A percentile compares a stretch with the other conserved stretches of the same genome.
Evolutionary conservation across 2,797 vertebrate genomes (phyloP).

Genomic region (Cyprinodon diabolis): DNA sequence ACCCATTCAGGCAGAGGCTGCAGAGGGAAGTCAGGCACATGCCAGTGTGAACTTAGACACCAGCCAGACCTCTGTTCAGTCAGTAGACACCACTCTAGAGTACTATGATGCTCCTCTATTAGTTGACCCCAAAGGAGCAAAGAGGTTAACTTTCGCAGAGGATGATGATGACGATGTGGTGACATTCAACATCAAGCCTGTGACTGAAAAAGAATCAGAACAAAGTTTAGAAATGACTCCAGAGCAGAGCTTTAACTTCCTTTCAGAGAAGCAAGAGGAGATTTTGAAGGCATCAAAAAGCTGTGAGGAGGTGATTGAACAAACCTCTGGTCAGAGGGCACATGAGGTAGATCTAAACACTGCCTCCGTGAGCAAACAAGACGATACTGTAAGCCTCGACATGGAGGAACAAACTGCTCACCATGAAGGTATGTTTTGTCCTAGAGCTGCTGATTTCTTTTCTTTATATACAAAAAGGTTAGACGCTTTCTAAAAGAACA

Average conservation of each 20-base stretch:
- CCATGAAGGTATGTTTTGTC: conserved; percentile 34
- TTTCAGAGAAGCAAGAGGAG: conserved; percentile 29
- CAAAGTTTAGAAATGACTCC: conserved; percentile 15
- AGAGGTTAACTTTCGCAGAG: conserved; percentile 19
- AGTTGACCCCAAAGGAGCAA: conserved; percentile 69
- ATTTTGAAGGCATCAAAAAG: conserved; percentile 9
- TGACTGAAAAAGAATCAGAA: conserved; percentile 40
- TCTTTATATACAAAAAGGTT: background rate
- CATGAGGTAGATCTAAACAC: conserved; percentile 16
- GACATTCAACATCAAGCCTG: conserved; percentile 57
- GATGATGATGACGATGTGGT: conserved; percentile 63
- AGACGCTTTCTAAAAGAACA: background rate
- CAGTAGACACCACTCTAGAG: conserved; percentile 86
- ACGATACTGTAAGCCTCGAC: conserved; percentile 12
- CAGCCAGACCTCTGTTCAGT: conserved; percentile 76
- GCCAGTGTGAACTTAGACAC: conserved; percentile 76
- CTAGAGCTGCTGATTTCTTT: background rate
- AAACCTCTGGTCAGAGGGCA: conserved; percentile 14
- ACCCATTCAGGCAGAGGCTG: conserved; percentile 57
- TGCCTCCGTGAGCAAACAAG: conserved; percentile 22
- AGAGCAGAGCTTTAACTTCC: conserved; percentile 23
- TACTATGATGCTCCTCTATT: conserved; percentile 85
- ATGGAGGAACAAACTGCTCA: conserved; percentile 20
- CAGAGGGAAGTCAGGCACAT: conserved; percentile 21
- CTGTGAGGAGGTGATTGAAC: conserved; percentile 31